Evolutionary conservation across 92 coral and sea anemone species (phyloP), one percentile per base, ranked within the genome.

Genomic region (Pocillopora meandrina): DNA sequence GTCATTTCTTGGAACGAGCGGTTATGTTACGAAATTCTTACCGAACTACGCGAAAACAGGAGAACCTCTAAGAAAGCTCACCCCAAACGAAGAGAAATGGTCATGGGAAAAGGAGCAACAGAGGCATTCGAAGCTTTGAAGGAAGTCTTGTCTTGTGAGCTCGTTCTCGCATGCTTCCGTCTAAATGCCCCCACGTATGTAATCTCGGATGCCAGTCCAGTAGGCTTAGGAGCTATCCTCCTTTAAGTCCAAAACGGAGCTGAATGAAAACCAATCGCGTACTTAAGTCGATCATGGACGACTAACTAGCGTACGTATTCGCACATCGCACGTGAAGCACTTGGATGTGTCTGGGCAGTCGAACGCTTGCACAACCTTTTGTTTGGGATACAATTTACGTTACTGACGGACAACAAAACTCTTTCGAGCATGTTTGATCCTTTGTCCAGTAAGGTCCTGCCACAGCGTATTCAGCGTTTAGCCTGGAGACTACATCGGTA

Each of bases 1-100:
- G 35, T 88, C 88, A 10, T 79, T 89, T 84, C 79, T 85, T 47
- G 89, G 87, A 5, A 89, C 84, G 18, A 80, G 89, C 61, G 89
- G 86, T 42, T 84, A 88, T 14, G 88, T 78, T 1, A 57, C 89
- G 1, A 89, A 89, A 56, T 89, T 80, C 19, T 80, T 89, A 1
- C 86, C 92, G 13, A 67, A 67, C 21, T 67, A 67, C 21, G 42
- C 17, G 16, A 77, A 86, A 5, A 78, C 83, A 16, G 84, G 59
- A 10, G 90, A 86, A 31, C 85, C 87, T n/a, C 83, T 87, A 10
- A 57, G 87, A 52, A 68, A 79, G 55, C 85, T 79, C 18, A 87
- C 89, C 16, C 58, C 84, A 8, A 81, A 87, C 23, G 75, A 63
- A 31, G 35, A 18, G 56, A 78, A 77, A 74, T 83, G 85, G 82